Percentiles rank a stretch among this genome's conserved stretches.
Conservation (phyloP, 2,888 invertebrate genomes). For the Stictocephala bisonia region DNA sequence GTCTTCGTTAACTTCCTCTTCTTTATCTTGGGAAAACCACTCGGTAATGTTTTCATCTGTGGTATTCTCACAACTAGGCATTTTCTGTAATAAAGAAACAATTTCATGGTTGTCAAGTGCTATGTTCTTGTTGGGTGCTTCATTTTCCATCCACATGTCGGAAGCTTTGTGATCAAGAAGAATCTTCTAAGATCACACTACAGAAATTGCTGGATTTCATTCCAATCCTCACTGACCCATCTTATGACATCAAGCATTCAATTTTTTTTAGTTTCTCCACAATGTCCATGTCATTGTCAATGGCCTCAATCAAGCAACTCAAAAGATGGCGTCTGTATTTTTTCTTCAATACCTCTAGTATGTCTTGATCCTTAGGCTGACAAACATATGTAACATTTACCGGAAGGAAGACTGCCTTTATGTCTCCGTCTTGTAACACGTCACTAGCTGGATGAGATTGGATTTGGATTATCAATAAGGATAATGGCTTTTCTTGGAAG, state of each 20-base stretch:
- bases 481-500: constrained; percentile 54
- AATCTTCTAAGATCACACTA: constrained; percentile 56
- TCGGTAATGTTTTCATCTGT: too few relatives aligned
- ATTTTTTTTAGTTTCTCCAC: constrained; percentile 50
- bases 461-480: too few relatives aligned
- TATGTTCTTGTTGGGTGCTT: constrained; percentile 35
- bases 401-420: constrained; percentile 40
- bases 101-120: constrained; percentile 2
- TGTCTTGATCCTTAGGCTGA: constrained; percentile 44
- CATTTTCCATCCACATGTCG: background rate
- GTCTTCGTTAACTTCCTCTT: too few relatives aligned
- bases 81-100: constrained; percentile 41
- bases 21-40: too few relatives aligned
- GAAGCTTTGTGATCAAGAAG: constrained; percentile 42
- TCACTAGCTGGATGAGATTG: constrained; percentile 47
- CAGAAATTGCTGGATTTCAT: constrained; percentile 47
- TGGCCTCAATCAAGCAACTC: constrained; percentile 50
- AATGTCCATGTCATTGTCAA: constrained; percentile 48
- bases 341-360: constrained; percentile 34
- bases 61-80: constrained; percentile 40
- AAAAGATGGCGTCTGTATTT: constrained; percentile 32
- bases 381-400: constrained; percentile 26
- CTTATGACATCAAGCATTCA: constrained; percentile 54
- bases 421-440: constrained; percentile 14
- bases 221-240: constrained; percentile 54